Percentiles rank a stretch among this genome's conserved stretches.
These are phyloP conservation scores for Caenorhabditis imperialis DNA, from an alignment of 2,888 invertebrate genomes.

Conservation along the genomic window DNA sequence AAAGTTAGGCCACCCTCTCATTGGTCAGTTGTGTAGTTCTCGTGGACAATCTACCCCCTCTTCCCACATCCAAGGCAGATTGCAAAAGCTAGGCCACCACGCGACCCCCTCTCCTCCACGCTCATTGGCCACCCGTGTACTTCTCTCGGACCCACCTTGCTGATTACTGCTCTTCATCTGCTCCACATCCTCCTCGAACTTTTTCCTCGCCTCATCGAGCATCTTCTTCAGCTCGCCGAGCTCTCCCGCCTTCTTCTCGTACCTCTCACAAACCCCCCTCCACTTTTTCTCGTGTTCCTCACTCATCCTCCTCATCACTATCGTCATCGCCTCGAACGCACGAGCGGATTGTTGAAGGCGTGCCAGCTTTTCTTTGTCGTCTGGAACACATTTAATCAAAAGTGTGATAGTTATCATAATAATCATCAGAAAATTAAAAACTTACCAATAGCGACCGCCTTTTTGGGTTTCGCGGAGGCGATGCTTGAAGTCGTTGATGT, in stretches of 20 bases:
- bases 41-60: no score
- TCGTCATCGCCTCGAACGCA: constrained; percentile 42
- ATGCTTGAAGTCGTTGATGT: constrained; percentile 12
- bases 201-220: constrained; percentile 34
- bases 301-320: constrained; percentile 32
- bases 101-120: no score
- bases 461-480: constrained; percentile 11
- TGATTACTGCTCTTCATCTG: constrained; percentile 47
- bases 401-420: neutral
- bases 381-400: constrained; percentile 10
- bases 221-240: constrained; percentile 29
- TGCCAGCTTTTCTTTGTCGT: constrained; percentile 53
- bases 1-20: no score
- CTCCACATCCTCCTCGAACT: constrained; percentile 42
- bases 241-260: constrained; percentile 32
- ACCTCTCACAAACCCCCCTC: constrained; percentile 23
- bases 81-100: no score
- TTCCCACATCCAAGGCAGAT: no score
- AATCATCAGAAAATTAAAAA: neutral
- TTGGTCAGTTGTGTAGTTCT: no score
- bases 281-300: constrained; percentile 29
- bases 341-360: constrained; percentile 36
- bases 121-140: no score
- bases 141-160: constrained; percentile 45
- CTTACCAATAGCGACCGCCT: constrained; percentile 37